Evolutionary conservation across 2,797 vertebrate species (phyloP).

Genomic region (Sebastes hubbsi): DNA sequence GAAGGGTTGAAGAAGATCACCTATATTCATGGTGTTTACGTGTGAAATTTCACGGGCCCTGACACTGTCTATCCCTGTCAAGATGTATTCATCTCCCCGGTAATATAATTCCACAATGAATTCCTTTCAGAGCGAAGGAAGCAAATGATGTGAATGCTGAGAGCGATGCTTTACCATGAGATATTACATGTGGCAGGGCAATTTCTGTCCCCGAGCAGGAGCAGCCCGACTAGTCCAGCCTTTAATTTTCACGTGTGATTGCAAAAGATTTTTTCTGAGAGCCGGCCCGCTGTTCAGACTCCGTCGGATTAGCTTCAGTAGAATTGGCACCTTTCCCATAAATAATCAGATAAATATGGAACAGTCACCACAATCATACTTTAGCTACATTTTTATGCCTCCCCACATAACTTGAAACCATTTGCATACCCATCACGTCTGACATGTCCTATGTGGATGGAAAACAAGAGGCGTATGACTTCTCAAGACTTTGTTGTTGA

Average conservation of each 20-base stretch:
- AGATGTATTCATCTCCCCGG: constrained; percentile 36
- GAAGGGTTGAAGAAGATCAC: constrained; percentile 7
- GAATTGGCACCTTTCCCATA: constrained; percentile 47
- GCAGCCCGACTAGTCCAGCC: constrained; percentile 27
- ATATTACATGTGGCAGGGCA: constrained; percentile 76
- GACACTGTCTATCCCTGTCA: constrained; percentile 18
- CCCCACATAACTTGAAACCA: constrained; percentile 13
- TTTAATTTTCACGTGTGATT: constrained; percentile 76
- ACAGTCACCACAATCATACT: constrained; percentile 31
- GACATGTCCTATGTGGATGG: constrained; percentile 10
- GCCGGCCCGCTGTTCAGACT: constrained; percentile 25
- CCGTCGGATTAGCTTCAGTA: constrained; percentile 46
- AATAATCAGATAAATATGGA: constrained; percentile 58
- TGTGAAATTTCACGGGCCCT: constrained; percentile 24
- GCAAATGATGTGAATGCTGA: constrained; percentile 54
- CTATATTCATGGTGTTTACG: constrained; percentile 14
- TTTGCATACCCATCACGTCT: constrained; percentile 9
- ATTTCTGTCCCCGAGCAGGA: constrained; percentile 68
- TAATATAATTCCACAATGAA: constrained; percentile 21
- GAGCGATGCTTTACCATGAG: constrained; percentile 52
- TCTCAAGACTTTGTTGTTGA: constrained; percentile 36
- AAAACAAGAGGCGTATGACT: background rate
- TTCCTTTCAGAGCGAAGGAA: constrained; percentile 43
- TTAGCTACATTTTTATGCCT: constrained; percentile 7
- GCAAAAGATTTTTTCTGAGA: constrained; percentile 48